Percentiles rank a stretch among this genome's conserved stretches.
Evolutionary conservation across 2,113 vertebrate genomes (phyloP).

Genomic region (human (Homo sapiens)): DNA sequence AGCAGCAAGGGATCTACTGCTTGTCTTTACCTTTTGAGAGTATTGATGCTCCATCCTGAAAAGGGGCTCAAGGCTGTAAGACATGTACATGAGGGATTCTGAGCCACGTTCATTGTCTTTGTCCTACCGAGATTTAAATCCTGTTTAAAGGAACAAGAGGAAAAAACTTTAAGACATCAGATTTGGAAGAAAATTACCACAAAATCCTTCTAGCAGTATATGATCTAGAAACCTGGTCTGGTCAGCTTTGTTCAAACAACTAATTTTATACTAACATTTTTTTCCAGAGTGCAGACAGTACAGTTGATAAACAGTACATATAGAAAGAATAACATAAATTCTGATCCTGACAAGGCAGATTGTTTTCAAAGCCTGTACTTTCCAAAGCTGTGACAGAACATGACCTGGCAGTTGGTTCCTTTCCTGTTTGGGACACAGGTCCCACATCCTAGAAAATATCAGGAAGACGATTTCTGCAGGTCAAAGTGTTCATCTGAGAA

Average conservation of each 20-base stretch:
- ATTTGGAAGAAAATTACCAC: not conserved
- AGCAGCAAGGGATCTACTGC: not conserved
- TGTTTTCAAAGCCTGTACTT: not conserved
- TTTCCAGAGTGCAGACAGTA: not conserved
- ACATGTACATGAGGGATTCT: not conserved
- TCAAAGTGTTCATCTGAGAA: not conserved
- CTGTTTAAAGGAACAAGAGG: not conserved
- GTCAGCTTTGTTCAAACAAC: not conserved
- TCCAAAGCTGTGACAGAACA: not conserved
- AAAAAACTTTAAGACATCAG: not conserved
- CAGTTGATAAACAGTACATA: not conserved
- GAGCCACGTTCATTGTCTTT: not conserved
- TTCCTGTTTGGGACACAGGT: not conserved
- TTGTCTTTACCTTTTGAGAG: not conserved
- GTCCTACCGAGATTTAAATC: not conserved
- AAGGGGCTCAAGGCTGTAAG: not conserved
- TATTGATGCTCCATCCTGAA: not conserved
- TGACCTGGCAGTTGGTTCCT: not conserved
- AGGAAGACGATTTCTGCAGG: not conserved
- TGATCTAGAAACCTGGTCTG: not conserved
- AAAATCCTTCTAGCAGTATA: not conserved
- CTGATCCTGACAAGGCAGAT: not conserved
- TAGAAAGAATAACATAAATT: not conserved
- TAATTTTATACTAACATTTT: not conserved
- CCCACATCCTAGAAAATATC: slow-evolving; percentile 21